Base-by-base conservation (phyloP, 2,113 vertebrate genomes). In the Gopherus flavomarginatus region DNA sequence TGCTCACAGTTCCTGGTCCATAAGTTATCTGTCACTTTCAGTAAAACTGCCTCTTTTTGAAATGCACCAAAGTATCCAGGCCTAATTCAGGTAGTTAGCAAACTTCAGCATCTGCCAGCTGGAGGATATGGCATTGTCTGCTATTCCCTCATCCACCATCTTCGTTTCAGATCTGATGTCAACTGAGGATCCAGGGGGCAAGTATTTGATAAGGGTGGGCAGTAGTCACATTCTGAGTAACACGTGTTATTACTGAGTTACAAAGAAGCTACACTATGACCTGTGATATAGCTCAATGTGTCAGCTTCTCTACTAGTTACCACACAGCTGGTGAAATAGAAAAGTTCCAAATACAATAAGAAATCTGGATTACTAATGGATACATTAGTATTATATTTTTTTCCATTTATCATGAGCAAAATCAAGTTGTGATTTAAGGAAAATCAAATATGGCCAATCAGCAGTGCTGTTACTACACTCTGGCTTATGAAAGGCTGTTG, bases 31-130 rank as follows among this genome's bases (percentile, higher is more conserved):
- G 92, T 93, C 96, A 93, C 81, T 95, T 97, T 90, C 87, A 94
- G 81, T 91, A 95, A 93, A 89, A 54, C 89, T 94, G 65, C 87
- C 91, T 93, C 82, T 90, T 96, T 80, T 53, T 95, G 94, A 96
- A 95, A 95, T 83, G 69, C 85, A 69, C 26, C 90, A 94, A 92
- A 65, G 44, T 94, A 92, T 62, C 81, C 81, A 92, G 93, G 31
- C 22, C n/a, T 97, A 97, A 97, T 97, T 94, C 91, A 96, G 88
- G 83, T 54, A 96, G 95, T 93, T 96, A 97, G 95, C 79, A 94
- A 89, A 91, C 87, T 56, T 90, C 77, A 90, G 56, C 80, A 90
- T 93, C 91, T 97, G 87, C 85, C 95, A 96, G 27, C 53, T 88
- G 54, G 92, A 83, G 79, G 90, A 86, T 89, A 50, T 91, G 75